Percentiles rank a stretch among this genome's conserved stretches.
Conservation (phyloP, 2,797 vertebrate genomes). For the Clarias laeviceps region DNA sequence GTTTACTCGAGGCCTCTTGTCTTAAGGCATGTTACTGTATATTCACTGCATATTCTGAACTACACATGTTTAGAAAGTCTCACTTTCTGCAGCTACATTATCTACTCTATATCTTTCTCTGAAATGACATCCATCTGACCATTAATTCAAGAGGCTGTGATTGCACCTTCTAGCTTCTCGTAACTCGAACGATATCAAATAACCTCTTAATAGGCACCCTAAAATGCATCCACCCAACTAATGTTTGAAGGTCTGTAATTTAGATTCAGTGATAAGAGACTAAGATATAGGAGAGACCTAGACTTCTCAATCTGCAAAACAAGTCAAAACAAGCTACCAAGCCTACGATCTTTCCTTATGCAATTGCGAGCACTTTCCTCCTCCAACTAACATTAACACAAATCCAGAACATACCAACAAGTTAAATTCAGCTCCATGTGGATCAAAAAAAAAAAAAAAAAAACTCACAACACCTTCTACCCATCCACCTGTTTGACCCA, state of each 20-base stretch:
- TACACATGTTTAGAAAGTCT: neutral
- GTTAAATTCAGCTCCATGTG: neutral
- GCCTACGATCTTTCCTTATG: slow-evolving; percentile 20
- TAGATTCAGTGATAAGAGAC: slow-evolving; percentile 30
- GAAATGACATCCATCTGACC: neutral
- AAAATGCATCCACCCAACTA: slow-evolving; percentile 6
- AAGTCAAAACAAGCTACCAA: slow-evolving; percentile 42
- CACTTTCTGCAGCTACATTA: neutral
- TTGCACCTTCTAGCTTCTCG: neutral
- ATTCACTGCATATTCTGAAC: neutral
- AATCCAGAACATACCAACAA: neutral
- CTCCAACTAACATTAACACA: slow-evolving; percentile 5
- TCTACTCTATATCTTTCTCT: neutral
- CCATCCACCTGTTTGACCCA: slow-evolving; percentile 5
- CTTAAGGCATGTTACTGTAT: neutral
- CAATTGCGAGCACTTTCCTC: neutral
- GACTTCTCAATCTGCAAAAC: slow-evolving; percentile 33
- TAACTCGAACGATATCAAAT: neutral
- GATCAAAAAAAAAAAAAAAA: neutral
- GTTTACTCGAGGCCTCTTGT: neutral
- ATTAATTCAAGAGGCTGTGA: neutral
- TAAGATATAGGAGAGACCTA: slow-evolving; percentile 34
- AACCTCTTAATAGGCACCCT: neutral
- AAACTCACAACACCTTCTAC: too few species aligned
- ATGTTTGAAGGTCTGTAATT: slow-evolving; percentile 20